Percentiles rank a stretch among this genome's conserved stretches.
Evolutionary conservation across 2,797 vertebrate species (phyloP).

Genomic region (Aplochiton taeniatus): DNA sequence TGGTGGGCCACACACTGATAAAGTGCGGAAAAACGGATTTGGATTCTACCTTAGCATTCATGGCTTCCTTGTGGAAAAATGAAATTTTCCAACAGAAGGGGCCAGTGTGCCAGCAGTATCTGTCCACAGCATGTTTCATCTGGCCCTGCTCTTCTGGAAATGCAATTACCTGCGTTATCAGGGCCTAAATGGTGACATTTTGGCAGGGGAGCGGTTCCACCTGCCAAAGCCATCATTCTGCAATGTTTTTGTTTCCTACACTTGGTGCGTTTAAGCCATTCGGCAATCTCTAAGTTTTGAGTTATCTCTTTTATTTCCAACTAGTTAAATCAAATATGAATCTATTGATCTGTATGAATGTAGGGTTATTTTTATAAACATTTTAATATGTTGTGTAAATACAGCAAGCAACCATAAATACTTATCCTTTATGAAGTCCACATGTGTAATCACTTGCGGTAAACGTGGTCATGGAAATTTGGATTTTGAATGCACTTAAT

Average conservation of each 20-base stretch:
- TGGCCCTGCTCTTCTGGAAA: slow-evolving; percentile 90
- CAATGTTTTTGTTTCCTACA: slow-evolving; percentile 58
- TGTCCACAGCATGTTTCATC: slow-evolving; percentile 87
- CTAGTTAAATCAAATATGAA: slow-evolving; percentile 55
- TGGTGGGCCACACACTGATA: slow-evolving; percentile 90
- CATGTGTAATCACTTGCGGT: too few species aligned
- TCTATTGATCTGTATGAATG: slow-evolving; percentile 46
- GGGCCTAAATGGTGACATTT: slow-evolving; percentile 82
- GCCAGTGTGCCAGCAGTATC: slow-evolving; percentile 87
- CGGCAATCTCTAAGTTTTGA: slow-evolving; percentile 50
- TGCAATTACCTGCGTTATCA: slow-evolving; percentile 88
- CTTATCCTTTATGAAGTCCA: too few species aligned
- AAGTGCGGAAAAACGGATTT: slow-evolving; percentile 89
- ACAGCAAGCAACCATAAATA: background rate
- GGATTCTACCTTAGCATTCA: slow-evolving; percentile 88
- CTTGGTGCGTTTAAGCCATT: slow-evolving; percentile 25
- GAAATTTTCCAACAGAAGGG: slow-evolving; percentile 90
- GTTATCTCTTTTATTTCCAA: slow-evolving; percentile 46
- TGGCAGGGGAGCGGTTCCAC: slow-evolving; percentile 81
- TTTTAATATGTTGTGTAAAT: slow-evolving; percentile 3
- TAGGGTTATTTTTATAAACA: slow-evolving; percentile 17
- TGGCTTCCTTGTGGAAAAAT: slow-evolving; percentile 94
- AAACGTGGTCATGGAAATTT: too few species aligned
- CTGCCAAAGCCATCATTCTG: slow-evolving; percentile 70
- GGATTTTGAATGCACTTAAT: too few species aligned